Conservation (phyloP, 2,797 vertebrate species). For the Premnoplex brunnescens region DNA sequence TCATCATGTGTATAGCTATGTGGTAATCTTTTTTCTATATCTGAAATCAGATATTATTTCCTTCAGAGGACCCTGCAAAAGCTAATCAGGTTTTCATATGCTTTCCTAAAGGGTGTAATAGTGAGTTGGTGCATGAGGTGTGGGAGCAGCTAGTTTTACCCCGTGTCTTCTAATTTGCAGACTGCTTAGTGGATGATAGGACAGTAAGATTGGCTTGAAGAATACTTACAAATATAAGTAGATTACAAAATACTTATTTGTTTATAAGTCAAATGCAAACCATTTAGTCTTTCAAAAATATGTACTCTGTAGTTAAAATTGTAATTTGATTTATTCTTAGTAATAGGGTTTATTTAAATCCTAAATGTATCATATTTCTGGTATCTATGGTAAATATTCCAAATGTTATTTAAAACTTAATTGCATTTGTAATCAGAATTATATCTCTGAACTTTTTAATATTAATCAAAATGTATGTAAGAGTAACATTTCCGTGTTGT, state of each 20-base stretch:
- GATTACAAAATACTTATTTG: neutral
- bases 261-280: neutral
- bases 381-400: neutral
- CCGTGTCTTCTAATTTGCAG: neutral
- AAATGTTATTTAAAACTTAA: neutral
- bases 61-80: neutral
- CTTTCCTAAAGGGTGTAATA: neutral
- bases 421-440: neutral
- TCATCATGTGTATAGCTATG: neutral
- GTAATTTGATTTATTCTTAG: neutral
- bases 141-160: neutral
- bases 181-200: neutral
- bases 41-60: neutral
- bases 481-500: neutral
- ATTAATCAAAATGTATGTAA: neutral
- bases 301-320: neutral
- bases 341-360: neutral
- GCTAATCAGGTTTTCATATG: neutral
- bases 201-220: neutral
- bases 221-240: neutral
- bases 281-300: neutral
- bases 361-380: neutral
- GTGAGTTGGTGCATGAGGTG: neutral
- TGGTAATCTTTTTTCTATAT: neutral
- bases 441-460: neutral